Percentiles rank a stretch among this genome's conserved stretches.
Conservation (phyloP, 2,797 vertebrate genomes). For the Cynodonichthys magdalenae region DNA sequence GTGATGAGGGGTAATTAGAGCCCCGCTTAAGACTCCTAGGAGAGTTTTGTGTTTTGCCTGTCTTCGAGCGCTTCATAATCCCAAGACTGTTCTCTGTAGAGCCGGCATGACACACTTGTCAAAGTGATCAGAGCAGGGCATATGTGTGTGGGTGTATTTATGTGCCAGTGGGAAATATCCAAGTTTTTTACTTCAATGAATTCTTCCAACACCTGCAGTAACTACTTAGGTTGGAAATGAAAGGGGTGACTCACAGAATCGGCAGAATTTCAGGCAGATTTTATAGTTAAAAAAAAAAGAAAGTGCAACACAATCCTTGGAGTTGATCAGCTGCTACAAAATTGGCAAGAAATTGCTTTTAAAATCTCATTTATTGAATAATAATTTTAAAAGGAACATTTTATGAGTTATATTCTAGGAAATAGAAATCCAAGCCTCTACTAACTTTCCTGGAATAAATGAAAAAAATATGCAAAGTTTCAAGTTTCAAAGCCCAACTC, state of each 20-base stretch:
- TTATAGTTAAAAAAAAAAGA: slow-evolving; percentile 32
- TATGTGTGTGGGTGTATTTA: slow-evolving; percentile 69
- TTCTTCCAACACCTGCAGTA: slow-evolving; percentile 71
- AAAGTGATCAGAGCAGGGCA: slow-evolving; percentile 69
- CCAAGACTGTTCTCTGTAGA: slow-evolving; percentile 58
- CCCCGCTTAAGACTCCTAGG: slow-evolving; percentile 32
- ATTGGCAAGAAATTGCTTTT: slow-evolving; percentile 8
- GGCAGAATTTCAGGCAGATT: slow-evolving; percentile 49
- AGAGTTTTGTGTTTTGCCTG: slow-evolving; percentile 41
- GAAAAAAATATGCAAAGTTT: slow-evolving; percentile 8
- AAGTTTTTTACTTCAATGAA: slow-evolving; percentile 62
- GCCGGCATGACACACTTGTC: slow-evolving; percentile 67
- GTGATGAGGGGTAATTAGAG: slow-evolving; percentile 63
- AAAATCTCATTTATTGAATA: background rate
- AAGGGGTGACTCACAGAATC: slow-evolving; percentile 56
- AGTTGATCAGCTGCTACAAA: slow-evolving; percentile 23
- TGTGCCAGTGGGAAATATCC: slow-evolving; percentile 60
- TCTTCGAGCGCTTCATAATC: slow-evolving; percentile 54
- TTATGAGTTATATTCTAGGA: background rate
- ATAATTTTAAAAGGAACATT: background rate
- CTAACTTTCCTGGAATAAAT: background rate
- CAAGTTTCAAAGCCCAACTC: slow-evolving; percentile 17
- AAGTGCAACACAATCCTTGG: slow-evolving; percentile 23
- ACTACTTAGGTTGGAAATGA: slow-evolving; percentile 52
- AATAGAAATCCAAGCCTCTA: background rate